Base-by-base conservation (phyloP, 2,888 invertebrate species). In the Machimus atricapillus region DNA sequence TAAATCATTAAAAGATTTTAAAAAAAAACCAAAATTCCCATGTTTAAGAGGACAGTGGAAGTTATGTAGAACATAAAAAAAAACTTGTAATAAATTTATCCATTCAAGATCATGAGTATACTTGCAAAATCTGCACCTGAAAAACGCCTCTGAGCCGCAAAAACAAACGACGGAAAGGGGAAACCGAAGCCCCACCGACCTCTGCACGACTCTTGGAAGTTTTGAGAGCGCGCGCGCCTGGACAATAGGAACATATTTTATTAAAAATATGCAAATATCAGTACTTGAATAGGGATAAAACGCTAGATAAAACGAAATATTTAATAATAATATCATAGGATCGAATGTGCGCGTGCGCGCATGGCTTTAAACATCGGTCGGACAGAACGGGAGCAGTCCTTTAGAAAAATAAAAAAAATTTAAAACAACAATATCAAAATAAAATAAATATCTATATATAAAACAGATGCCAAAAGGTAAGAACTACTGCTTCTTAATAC, bases 211-310 rank as follows among this genome's bases (percentile, higher is more conserved):
- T 66, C 1, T 46, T 46, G 4, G 12, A 40, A 46, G 43, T 16
- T n/a, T 46, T 23, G 27, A 66, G 34, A 16, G 37, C 37, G 76
- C 76, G 76, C 52, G 52, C n/a, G n/a, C n/a, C 5, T 16, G 76
- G 76, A 76, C 76, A 76, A 76, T 76, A 76, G 76, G 76, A 37
- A 76, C 76, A 76, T 76, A 76, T 76, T 76, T 76, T 76, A 34
- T 76, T 76, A 76, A 76, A 76, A 76, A 34, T 76, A 76, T 76
- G 76, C 76, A 76, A 76, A 76, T 76, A 76, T 23, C 66, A n/a
- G 40, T 12, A 19, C n/a, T n/a, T 76, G 76, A 76, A 76, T 76
- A 27, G 76, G 40, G 40, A 76, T 40, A 40, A 76, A 37, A 37
- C 6, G 37, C 76, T 76, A 76, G 76, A 76, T 76, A 76, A 76